Evolutionary conservation across 1,140 invertebrate genomes (phyloP).

Genomic region (Manduca sexta): DNA sequence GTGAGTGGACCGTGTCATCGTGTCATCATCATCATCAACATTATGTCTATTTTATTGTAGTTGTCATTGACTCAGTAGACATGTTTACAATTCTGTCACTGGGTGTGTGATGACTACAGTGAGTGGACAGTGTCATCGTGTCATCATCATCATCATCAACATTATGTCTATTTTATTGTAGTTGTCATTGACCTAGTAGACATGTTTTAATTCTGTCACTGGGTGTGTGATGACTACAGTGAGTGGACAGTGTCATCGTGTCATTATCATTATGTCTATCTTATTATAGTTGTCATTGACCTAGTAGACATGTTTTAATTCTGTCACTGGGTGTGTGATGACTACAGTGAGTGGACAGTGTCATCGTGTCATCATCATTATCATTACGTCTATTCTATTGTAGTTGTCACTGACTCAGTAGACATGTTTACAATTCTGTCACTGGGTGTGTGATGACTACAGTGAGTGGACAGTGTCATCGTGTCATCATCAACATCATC

Average conservation of each 20-base stretch:
- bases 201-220: conserved; percentile 34
- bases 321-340: conserved; percentile 23
- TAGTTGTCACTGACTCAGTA: no score
- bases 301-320: conserved; percentile 28
- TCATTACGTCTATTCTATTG: no score
- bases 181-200: conserved; percentile 19
- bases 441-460: no score
- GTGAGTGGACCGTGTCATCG: not conserved
- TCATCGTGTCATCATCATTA: not conserved
- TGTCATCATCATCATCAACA: not conserved
- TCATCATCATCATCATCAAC: no score
- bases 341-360: conserved; percentile 2
- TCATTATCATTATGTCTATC: not conserved
- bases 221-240: conserved; percentile 19
- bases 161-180: not conserved
- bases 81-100: conserved; percentile 26
- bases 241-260: not conserved
- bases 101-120: conserved; percentile 16
- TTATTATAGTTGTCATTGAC: conserved; percentile 12
- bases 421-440: no score
- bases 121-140: no score
- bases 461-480: no score
- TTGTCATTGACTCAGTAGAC: conserved; percentile 24
- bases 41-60: not conserved
- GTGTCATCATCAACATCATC: no score